A percentile compares a stretch with the other conserved stretches of the same genome.
Evolutionary conservation across 2,797 vertebrate species (phyloP).

Genomic region (Pitangus sulphuratus): DNA sequence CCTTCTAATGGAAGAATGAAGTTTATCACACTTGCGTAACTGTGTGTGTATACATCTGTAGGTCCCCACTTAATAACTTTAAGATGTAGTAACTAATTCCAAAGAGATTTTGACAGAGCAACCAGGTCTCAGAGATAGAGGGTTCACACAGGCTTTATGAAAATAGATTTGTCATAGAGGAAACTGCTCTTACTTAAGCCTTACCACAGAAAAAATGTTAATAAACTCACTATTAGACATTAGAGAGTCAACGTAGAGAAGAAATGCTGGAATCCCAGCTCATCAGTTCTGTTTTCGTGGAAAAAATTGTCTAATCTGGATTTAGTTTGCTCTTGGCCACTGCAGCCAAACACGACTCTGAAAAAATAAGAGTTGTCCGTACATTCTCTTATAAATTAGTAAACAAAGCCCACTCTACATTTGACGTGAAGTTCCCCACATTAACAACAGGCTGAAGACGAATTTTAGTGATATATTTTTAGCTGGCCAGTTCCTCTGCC

Average conservation of each 20-base stretch:
- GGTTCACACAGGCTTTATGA: not conserved
- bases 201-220: slow-evolving; percentile 20
- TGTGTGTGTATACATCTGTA: not conserved
- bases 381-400: not conserved
- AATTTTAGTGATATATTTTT: slow-evolving; percentile 4
- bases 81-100: not conserved
- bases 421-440: not conserved
- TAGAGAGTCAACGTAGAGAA: not conserved
- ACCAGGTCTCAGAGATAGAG: not conserved
- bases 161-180: slow-evolving; percentile 2
- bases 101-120: not conserved
- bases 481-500: not conserved
- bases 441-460: not conserved
- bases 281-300: not conserved
- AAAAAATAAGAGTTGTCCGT: not conserved
- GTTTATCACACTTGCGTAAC: not conserved
- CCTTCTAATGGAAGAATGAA: not conserved
- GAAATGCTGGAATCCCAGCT: not conserved
- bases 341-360: not conserved
- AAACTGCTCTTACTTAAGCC: not conserved
- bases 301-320: not conserved
- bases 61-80: not conserved
- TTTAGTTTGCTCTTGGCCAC: not conserved
- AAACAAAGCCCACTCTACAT: not conserved
- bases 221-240: slow-evolving; percentile 25